These are phyloP conservation scores for Propsilocerus akamusi DNA, from an alignment of 1,140 invertebrate species.

Conservation along the genomic window DNA sequence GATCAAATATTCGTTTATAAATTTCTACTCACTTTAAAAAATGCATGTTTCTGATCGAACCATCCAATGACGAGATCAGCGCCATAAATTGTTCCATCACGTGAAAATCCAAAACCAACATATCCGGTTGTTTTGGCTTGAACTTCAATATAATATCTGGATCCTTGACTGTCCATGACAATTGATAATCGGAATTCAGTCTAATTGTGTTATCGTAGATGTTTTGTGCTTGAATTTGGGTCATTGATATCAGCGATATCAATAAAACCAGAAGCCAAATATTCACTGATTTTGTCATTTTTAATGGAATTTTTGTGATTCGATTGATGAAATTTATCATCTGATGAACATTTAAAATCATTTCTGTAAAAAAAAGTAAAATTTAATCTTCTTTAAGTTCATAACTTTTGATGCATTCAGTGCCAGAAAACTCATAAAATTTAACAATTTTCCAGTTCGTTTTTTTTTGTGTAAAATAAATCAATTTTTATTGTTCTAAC, in stretches of 20 bases:
- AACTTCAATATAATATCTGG: constrained; percentile 54
- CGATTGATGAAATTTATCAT: no score
- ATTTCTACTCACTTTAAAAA: constrained; percentile 38
- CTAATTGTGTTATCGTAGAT: constrained; percentile 25
- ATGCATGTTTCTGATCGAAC: constrained; percentile 47
- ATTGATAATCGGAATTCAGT: constrained; percentile 31
- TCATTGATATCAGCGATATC: not conserved
- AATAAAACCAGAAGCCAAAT: no score
- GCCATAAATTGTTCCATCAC: constrained; percentile 44
- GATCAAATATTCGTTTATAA: not conserved
- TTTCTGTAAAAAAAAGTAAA: no score
- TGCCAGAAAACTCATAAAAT: no score
- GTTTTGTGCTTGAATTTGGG: not conserved
- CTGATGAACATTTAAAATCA: no score
- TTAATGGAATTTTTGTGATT: no score
- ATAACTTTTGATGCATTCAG: no score
- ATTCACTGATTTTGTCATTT: no score
- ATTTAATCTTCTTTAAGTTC: no score
- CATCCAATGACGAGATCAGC: constrained; percentile 55
- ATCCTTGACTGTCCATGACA: constrained; percentile 34
- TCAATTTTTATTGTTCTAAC: no score
- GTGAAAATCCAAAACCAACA: constrained; percentile 62
- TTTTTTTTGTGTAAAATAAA: no score
- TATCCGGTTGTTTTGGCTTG: constrained; percentile 63
- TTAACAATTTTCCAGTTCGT: no score